Evolutionary conservation across 1,140 invertebrate species (phyloP), one percentile per base, ranked within the genome.

Genomic region (Drosophila neocordata): DNA sequence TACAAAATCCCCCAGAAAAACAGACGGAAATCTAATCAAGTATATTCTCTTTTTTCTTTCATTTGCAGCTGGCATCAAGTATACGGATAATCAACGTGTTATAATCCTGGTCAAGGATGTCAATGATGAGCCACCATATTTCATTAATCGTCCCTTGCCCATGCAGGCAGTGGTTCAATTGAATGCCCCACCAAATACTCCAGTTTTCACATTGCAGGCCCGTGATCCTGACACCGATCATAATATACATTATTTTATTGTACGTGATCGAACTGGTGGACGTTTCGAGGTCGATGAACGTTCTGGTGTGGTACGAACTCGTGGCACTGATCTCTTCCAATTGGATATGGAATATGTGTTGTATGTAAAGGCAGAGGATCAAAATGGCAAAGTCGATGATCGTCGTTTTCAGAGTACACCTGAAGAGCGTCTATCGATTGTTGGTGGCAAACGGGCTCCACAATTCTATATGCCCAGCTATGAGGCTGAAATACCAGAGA

Each of bases 101-200:
- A 98, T 98, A 77, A 98, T 98, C 85, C 96, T 97, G 92, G 96
- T 98, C 65, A 97, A 97, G 92, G 97, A 98, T 92, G 96, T 98
- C n/a, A 98, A 98, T 92, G 97, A 98, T 92, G 97, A 98, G 92
- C 95, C 96, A 1, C 97, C 97, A 1, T 98, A 98, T 92, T 98
- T 99, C 93, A 98, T 98, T 93, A 99, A 98, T 92, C 94, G 96
- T 2, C 97, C 97, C 0, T 92, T 98, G 66, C 97, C 97, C n/a
- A 98, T 98, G 97, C 96, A 98, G 92, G 97, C 97, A 4, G 97
- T 98, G 58, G 97, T 99, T 0, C 97, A 98, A 90, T 93, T 98
- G 13, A 99, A 99, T 88, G 97, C 97, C 12, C 96, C 96, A 4
- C 96, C 97, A 22, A 98, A 98, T 91, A 98, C 97, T 0, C 97